Evolutionary conservation across 2,888 invertebrate species (phyloP), one percentile per base, ranked within the genome.

Genomic region (Julus scandinavius): DNA sequence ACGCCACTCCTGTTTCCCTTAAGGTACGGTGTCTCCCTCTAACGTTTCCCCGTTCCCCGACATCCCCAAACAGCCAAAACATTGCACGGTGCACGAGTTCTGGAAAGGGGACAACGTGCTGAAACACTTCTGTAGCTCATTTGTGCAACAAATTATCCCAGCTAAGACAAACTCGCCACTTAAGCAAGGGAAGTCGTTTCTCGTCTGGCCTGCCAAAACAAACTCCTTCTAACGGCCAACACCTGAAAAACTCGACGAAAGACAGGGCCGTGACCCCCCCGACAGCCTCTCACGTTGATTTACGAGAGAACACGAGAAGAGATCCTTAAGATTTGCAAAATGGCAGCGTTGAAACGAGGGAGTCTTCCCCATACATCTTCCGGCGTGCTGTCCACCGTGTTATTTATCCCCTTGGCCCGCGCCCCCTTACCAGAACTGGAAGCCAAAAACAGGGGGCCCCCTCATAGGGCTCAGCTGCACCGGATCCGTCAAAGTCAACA

Each of bases 391-490:
- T 72, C 72, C 72, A 72, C 29, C 72, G 29, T 72, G 72, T 72
- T 72, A 29, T 72, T 72, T 72, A 72, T 72, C 72, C 72, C 72
- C 45, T 7, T 45, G 45, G 45, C 45, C 45, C 45, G 45, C 45
- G 45, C 45, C 45, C 72, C 29, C 72, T 29, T 29, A 63, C 63
- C n/a, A 7, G n/a, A 72, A 29, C n/a, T 72, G 72, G 72, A 9
- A 41, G 41, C 85, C 45, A 7, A 41, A 41, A 85, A 41, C 49
- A 13, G 11, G 3, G 20, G 84, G 41, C 38, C 87, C 50, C 58
- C 87, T 87, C 54, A 87, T 13, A 87, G 58, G 50, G 87, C 50
- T 87, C 87, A 87, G 87, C 87, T 87, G 87, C 54, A 87, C 40
- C 29, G 50, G 40, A 87, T 50, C 7, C 87, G 50, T 87, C 87